Evolutionary conservation across 2,797 vertebrate species (phyloP).

Genomic region (Alca torda): DNA sequence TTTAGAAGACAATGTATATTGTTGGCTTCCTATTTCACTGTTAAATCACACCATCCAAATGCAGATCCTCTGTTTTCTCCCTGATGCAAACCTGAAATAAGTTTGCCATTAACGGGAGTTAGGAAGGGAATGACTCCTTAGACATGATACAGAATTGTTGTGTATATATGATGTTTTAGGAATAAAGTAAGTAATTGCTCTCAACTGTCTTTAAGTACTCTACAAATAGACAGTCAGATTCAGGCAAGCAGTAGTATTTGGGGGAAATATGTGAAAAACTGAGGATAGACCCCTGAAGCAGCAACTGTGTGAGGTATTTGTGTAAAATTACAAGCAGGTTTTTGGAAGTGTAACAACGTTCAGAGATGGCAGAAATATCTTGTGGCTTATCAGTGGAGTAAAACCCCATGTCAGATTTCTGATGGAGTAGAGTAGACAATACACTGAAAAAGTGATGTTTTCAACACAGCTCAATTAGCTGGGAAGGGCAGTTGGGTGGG

Average conservation of each 20-base stretch:
- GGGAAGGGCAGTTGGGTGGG: neutral
- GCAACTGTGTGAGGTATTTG: neutral
- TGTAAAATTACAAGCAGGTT: neutral
- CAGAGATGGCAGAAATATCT: neutral
- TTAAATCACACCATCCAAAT: neutral
- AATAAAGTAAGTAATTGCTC: neutral
- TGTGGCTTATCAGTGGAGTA: neutral
- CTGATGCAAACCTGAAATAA: neutral
- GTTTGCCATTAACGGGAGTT: neutral
- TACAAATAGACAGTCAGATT: neutral
- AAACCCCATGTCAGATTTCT: neutral
- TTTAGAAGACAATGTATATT: neutral
- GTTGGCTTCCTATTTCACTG: neutral
- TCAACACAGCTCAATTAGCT: neutral
- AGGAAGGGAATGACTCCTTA: neutral
- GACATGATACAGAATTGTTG: neutral
- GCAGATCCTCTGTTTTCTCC: neutral
- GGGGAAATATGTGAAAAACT: neutral
- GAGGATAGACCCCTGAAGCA: neutral
- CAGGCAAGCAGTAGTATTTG: neutral
- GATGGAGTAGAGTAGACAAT: neutral
- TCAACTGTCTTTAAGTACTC: neutral
- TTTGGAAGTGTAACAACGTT: neutral
- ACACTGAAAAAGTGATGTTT: neutral
- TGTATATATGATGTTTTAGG: neutral